phyloP scores from a whole-genome alignment of 2,888 invertebrate species.

The Sphinx pinastri region DNA sequence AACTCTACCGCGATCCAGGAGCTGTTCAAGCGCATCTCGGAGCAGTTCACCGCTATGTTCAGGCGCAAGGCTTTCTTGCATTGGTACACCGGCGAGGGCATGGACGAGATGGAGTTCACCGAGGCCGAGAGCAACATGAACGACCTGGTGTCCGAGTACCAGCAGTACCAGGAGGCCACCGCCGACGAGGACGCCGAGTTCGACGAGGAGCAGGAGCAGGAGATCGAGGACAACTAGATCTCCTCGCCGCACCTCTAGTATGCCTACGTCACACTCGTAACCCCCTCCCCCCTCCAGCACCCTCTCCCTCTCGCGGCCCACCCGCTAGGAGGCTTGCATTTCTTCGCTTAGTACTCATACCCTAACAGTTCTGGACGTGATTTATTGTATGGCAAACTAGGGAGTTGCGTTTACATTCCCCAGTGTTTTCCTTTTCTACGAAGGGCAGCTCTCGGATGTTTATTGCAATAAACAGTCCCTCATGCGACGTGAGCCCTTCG shows the following conservation, averaged over 20 bases:
- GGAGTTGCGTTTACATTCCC: conserved; percentile 76
- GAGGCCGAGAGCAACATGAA: conserved; percentile 98
- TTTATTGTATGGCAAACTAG: conserved; percentile 51
- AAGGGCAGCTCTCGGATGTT: conserved; percentile 78
- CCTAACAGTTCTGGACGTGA: conserved; percentile 58
- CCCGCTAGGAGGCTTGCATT: conserved; percentile 49
- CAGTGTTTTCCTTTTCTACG: conserved; percentile 70
- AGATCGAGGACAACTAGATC: conserved; percentile 86
- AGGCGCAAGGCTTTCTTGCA: conserved; percentile 98
- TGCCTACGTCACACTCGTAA: conserved; percentile 31
- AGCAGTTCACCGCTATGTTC: conserved; percentile 98
- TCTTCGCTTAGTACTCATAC: conserved; percentile 70
- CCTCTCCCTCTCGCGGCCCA: conserved; percentile 42
- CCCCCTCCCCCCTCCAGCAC: conserved; percentile 39
- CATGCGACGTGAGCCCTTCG: conserved; percentile 73
- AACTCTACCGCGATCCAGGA: conserved; percentile 97
- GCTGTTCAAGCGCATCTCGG: conserved; percentile 95
- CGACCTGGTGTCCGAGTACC: conserved; percentile 96
- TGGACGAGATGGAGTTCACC: conserved; percentile 99
- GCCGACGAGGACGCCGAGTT: conserved; percentile 93
- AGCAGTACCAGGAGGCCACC: conserved; percentile 96
- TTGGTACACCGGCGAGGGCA: conserved; percentile 98
- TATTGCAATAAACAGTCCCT: conserved; percentile 68
- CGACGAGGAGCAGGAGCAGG: conserved; percentile 89
- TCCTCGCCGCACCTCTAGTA: conserved; percentile 32